Evolutionary conservation across 2,113 vertebrate genomes (phyloP).

Genomic region (Myiozetetes cayanensis): DNA sequence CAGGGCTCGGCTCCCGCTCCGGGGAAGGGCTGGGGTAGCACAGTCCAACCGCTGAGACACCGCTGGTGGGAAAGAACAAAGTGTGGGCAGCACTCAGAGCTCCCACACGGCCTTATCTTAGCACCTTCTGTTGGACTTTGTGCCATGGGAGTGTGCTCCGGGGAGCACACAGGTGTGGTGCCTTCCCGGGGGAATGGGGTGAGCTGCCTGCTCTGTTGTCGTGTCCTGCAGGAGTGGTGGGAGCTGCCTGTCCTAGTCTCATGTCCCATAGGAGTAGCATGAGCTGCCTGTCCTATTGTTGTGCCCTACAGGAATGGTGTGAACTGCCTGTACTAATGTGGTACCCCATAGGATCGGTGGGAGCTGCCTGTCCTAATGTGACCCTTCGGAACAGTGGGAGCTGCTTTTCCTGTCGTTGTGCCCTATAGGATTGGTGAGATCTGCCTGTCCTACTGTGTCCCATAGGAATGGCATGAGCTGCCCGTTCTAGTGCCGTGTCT

Average conservation of each 20-base stretch:
- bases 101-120: background rate
- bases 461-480: background rate
- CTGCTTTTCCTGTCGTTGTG: rapidly evolving
- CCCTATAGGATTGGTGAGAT: background rate
- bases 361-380: background rate
- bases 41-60: background rate
- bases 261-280: background rate
- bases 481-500: background rate
- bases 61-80: background rate
- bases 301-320: background rate
- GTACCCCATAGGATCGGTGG: background rate
- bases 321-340: rapidly evolving
- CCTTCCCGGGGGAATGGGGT: background rate
- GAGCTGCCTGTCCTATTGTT: background rate
- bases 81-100: background rate
- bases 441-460: background rate
- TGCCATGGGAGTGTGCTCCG: rapidly evolving
- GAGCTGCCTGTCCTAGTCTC: background rate
- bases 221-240: background rate
- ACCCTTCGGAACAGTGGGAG: background rate
- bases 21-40: background rate
- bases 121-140: background rate
- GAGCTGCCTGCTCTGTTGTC: background rate
- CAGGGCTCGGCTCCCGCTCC: background rate
- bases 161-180: background rate